Evolutionary conservation across 2,113 vertebrate species (phyloP).

Genomic region (Dolichallabes microphthalmus): DNA sequence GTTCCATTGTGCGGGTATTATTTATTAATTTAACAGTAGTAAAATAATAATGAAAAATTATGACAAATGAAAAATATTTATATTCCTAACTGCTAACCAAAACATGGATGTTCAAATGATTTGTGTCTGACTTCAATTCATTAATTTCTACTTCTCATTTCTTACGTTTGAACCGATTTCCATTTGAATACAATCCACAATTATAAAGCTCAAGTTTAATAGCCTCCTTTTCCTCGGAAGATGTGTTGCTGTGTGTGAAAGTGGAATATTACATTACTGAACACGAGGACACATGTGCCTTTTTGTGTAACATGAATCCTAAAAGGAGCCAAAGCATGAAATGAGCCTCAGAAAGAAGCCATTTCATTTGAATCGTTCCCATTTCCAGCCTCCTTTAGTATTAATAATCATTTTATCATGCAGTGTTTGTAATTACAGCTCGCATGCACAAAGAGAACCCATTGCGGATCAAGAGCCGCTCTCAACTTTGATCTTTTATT

Average conservation of each 20-base stretch:
- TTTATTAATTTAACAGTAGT: not conserved
- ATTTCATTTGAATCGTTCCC: constrained; percentile 47
- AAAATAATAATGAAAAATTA: not conserved
- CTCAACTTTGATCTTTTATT: constrained; percentile 58
- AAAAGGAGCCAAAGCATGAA: constrained; percentile 50
- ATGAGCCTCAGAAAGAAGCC: constrained; percentile 46
- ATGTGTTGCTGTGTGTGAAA: constrained; percentile 33
- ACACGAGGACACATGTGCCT: constrained; percentile 32
- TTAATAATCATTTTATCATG: constrained; percentile 56
- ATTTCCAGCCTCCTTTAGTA: constrained; percentile 49
- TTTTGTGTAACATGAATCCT: constrained; percentile 47
- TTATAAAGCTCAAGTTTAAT: constrained; percentile 4
- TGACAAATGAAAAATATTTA: not conserved
- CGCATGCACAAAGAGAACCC: constrained; percentile 40
- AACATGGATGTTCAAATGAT: not conserved
- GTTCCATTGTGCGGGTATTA: not conserved
- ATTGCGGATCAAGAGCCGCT: constrained; percentile 45
- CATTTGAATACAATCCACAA: constrained; percentile 11
- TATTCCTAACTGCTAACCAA: not conserved
- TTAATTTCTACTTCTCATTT: not conserved
- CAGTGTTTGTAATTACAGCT: constrained; percentile 55
- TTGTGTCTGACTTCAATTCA: not conserved
- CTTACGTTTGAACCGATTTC: constrained; percentile 1
- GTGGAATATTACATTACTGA: constrained; percentile 42
- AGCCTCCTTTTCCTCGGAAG: not conserved